These are phyloP conservation scores for Oreochromis aureus DNA, from an alignment of 2,113 vertebrate genomes.

Conservation along the genomic window DNA sequence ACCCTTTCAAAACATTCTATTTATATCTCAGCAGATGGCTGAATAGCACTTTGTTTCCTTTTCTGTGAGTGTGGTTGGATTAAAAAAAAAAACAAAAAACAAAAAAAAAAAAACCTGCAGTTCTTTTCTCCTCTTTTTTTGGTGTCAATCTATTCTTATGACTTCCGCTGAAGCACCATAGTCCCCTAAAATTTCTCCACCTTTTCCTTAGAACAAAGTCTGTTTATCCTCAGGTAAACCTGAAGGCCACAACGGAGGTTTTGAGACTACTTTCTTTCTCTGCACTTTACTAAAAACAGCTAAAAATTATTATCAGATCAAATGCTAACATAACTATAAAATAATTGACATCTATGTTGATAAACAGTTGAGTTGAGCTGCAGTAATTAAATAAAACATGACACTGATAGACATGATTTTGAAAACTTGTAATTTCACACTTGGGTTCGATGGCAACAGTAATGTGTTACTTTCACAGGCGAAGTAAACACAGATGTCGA, in stretches of 20 bases:
- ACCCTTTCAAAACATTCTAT: neutral
- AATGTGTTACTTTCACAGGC: neutral
- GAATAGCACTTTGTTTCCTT: conserved; percentile 12
- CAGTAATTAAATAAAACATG: neutral
- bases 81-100: too few species aligned
- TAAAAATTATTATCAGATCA: neutral
- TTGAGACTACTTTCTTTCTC: neutral
- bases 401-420: neutral
- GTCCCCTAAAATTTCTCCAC: neutral
- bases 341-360: neutral
- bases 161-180: neutral
- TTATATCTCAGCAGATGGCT: neutral
- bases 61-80: neutral
- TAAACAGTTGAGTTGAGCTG: neutral
- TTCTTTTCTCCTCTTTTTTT: neutral
- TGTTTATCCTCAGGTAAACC: neutral
- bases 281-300: neutral
- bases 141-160: neutral
- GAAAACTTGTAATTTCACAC: neutral
- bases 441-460: neutral
- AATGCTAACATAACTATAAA: neutral
- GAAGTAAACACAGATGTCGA: neutral
- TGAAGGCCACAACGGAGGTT: neutral
- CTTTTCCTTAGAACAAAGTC: neutral
- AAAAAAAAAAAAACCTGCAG: neutral